Base-by-base conservation (phyloP, 2,113 vertebrate species). In the Corvus cornix region DNA sequence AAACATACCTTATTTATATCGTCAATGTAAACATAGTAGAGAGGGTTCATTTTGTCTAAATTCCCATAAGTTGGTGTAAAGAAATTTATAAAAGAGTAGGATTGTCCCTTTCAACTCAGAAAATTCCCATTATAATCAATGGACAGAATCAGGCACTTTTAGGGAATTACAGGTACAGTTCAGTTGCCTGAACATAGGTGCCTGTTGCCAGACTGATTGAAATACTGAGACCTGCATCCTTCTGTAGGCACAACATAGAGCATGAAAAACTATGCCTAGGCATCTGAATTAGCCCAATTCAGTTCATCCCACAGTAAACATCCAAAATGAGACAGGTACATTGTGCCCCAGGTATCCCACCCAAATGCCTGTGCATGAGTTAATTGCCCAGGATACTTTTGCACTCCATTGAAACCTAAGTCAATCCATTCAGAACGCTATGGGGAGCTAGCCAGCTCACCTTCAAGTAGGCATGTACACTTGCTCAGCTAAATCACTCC, bases 161-260 rank as follows among this genome's bases (percentile, higher is more conserved):
- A 78, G 21, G 46, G 74, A 87, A 84, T n/a, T 16, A 19, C 37
- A 81, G 20, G 13, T 44, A 39, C 27, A 19, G 21, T 56, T 62
- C 31, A 33, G 21, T 37, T 84, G 28, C 11, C 44, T 87, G 64
- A 81, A 62, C 11, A 19, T 5, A 52, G 18, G 10, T 60, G 11
- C 14, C 19, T 48, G 3, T 15, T 66, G 26, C 7, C 8, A 49
- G 68, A 66, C 43, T 48, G 24, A 49, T 13, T 35, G 73, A 89
- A 89, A 58, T 52, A 11, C 24, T 58, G 48, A 79, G 28, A 59
- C 13, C 13, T 44, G 14, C 33, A 83, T 20, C 16, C 16, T 46
- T 75, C 20, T 1, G 1, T 48, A 85, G 31, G 8, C 19, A 58
- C 20, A 58, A 37, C 4, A 41, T 0, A 37, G 15, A 78, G 2